phyloP scores from a whole-genome alignment of 2,797 vertebrate genomes.

The Microchirus variegatus region DNA sequence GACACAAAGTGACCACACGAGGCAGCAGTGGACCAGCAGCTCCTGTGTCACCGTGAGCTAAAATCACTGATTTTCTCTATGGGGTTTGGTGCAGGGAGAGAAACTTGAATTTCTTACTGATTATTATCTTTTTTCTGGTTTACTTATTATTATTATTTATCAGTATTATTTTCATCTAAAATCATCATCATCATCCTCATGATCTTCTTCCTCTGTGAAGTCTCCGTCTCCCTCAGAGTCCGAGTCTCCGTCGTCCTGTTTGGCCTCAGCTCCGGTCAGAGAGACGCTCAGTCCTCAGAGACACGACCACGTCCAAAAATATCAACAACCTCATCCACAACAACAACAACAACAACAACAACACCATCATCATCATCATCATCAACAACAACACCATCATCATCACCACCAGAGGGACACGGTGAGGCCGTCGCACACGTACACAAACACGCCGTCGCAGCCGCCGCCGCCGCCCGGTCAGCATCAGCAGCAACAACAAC shows the following conservation, averaged over 20 bases:
- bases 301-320: slow-evolving; percentile 84
- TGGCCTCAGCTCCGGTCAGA: slow-evolving; percentile 26
- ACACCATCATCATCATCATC: slow-evolving; percentile 38
- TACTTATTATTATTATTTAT: too few species aligned
- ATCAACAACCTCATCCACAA: slow-evolving; percentile 49
- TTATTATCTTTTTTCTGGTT: too few species aligned
- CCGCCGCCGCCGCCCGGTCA: slow-evolving; percentile 6
- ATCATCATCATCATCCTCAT: too few species aligned
- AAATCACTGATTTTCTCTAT: too few species aligned
- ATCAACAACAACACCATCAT: slow-evolving; percentile 22
- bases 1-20: too few species aligned
- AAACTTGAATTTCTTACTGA: too few species aligned
- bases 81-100: too few species aligned
- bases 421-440: slow-evolving; percentile 43
- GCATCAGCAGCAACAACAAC: too few species aligned
- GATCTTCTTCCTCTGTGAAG: slow-evolving; percentile 26
- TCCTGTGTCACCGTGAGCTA: too few species aligned
- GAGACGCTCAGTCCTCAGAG: slow-evolving; percentile 81
- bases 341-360: slow-evolving; percentile 46
- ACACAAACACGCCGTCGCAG: slow-evolving; percentile 26
- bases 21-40: too few species aligned
- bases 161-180: too few species aligned
- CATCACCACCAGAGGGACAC: slow-evolving; percentile 51
- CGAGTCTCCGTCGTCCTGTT: slow-evolving; percentile 49
- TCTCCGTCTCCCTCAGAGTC: slow-evolving; percentile 48